phyloP scores from a whole-genome alignment of 2,113 vertebrate species.

The Brachyhypopomus occidentalis region DNA sequence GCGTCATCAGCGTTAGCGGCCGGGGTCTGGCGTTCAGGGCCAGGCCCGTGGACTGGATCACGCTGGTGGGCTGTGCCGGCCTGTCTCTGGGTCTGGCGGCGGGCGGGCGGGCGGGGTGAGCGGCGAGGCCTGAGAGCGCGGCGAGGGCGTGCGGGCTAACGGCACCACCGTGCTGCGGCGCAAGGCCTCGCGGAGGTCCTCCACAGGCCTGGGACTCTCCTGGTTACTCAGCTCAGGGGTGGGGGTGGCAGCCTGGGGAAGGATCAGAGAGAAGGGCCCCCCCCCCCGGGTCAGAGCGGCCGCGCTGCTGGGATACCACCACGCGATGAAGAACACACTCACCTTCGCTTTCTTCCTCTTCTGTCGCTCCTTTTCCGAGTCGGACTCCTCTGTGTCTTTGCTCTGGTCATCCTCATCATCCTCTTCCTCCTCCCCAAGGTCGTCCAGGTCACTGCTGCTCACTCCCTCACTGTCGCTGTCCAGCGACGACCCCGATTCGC shows the following conservation, averaged over 20 bases:
- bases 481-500: slow-evolving; percentile 91
- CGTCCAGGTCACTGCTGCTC: slow-evolving; percentile 94
- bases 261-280: slow-evolving; percentile 8
- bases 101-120: slow-evolving; percentile 66
- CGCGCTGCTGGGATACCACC: neutral
- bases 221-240: slow-evolving; percentile 78
- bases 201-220: slow-evolving; percentile 76
- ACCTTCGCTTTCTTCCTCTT: slow-evolving; percentile 90
- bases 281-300: too few species aligned
- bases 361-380: slow-evolving; percentile 87
- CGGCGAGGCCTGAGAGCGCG: slow-evolving; percentile 83
- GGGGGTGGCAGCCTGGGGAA: slow-evolving; percentile 80
- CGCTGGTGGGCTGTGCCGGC: slow-evolving; percentile 90
- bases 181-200: slow-evolving; percentile 81
- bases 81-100: slow-evolving; percentile 87
- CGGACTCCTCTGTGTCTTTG: slow-evolving; percentile 87
- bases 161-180: slow-evolving; percentile 83
- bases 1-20: slow-evolving; percentile 85
- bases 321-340: neutral
- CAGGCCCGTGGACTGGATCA: slow-evolving; percentile 97
- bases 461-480: slow-evolving; percentile 95
- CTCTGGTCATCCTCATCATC: slow-evolving; percentile 87
- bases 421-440: slow-evolving; percentile 91
- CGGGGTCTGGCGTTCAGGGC: slow-evolving; percentile 82
- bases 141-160: slow-evolving; percentile 82